Base-by-base conservation (phyloP, 2,888 invertebrate species). In the Drosophila bunnanda region DNA sequence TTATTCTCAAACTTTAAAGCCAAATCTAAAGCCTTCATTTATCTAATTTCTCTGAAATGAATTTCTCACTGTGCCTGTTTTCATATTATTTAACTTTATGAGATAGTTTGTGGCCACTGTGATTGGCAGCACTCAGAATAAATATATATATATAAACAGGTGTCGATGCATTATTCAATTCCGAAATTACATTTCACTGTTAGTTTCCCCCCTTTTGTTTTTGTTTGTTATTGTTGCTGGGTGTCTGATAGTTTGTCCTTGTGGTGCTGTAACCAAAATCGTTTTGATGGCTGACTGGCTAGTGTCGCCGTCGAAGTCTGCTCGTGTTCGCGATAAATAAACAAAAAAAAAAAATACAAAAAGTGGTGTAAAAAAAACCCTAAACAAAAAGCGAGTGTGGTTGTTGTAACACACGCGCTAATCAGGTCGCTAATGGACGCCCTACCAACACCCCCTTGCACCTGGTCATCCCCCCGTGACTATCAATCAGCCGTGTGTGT, bases 381-480 rank as follows among this genome's bases (percentile, higher is more conserved):
- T 30, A 66, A 32, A 53, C 53, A 54, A 46, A 55, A 20, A 2
- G 69, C 46, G n/a, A 13, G 10, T 20, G 46, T 53, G 66, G 52
- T 66, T 74, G 67, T 79, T 82, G 79, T 75, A 82, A 79, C 88
- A 88, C 82, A 60, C 59, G 85, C 82, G 86, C 82, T 85, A 88
- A 88, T 88, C 82, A 82, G 59, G 32, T 15, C 62, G 61, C 30
- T 43, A 56, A 52, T 54, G 10, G 44, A 20, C 15, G 53, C 50
- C 57, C 28, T 38, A 9, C 60, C 56, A 44, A n/a, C 52, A 13
- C 32, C 38, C 46, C 61, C 39, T 39, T 30, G 61, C 62, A 34
- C 50, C 64, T 12, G 41, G 6, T 38, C 41, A 41, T 48, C 48
- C 46, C 61, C 32, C 48, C 25, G 64, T 60, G 55, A 78, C 80